Conservation (phyloP, 2,113 vertebrate genomes). For the Uria aalge region DNA sequence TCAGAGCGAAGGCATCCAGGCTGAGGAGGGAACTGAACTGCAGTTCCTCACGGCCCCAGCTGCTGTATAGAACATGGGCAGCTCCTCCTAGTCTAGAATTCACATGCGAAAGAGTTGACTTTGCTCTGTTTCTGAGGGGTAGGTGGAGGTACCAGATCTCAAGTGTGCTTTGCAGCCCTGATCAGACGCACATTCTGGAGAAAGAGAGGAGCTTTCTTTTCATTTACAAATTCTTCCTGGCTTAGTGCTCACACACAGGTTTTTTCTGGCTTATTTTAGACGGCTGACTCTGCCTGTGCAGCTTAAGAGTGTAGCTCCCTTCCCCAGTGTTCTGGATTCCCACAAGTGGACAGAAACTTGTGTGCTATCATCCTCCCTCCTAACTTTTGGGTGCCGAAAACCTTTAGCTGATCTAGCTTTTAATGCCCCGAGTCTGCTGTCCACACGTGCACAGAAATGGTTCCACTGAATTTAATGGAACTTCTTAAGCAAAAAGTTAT, state of each 20-base stretch:
- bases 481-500: not conserved
- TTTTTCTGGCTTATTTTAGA: not conserved
- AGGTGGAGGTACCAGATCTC: not conserved
- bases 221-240: not conserved
- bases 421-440: not conserved
- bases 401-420: not conserved
- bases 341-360: not conserved
- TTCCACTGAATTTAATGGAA: not conserved
- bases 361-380: not conserved
- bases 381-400: not conserved
- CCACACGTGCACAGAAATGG: not conserved
- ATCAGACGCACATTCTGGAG: accelerated
- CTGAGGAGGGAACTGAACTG: not conserved
- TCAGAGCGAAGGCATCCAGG: not conserved
- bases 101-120: not conserved
- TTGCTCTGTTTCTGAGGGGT: not conserved
- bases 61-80: not conserved
- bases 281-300: not conserved
- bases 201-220: not conserved
- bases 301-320: not conserved
- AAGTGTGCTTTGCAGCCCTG: not conserved
- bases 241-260: not conserved
- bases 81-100: not conserved
- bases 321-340: not conserved
- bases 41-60: not conserved